Percentiles rank a stretch among this genome's conserved stretches.
Conservation (phyloP, 1,140 invertebrate species). For the Brachystomella parvula region DNA sequence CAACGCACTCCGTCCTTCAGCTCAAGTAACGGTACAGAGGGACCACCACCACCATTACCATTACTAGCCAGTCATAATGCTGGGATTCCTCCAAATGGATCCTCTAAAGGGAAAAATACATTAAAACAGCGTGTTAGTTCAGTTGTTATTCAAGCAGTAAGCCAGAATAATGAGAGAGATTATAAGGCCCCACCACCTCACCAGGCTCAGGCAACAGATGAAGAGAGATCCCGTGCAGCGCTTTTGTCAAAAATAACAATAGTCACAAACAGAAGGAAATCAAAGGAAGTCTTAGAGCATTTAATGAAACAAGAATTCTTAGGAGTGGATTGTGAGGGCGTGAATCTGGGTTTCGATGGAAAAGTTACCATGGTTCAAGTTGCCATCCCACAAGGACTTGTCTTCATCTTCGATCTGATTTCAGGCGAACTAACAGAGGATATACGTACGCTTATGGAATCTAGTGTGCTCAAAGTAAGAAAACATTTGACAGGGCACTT, state of each 20-base stretch:
- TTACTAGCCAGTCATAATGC: background rate
- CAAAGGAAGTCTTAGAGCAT: background rate
- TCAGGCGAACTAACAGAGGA: background rate
- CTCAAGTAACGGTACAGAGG: background rate
- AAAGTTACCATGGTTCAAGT: constrained; percentile 79
- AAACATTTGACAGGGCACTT: background rate
- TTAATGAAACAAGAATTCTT: constrained; percentile 41
- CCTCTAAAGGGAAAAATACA: constrained; percentile 4
- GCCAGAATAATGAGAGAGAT: constrained; percentile 80
- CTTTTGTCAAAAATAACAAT: constrained; percentile 36
- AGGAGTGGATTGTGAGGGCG: constrained; percentile 82
- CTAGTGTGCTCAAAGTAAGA: background rate
- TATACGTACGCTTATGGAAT: background rate
- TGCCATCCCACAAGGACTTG: constrained; percentile 64
- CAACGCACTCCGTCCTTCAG: background rate
- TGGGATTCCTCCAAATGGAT: background rate
- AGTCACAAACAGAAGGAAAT: constrained; percentile 26
- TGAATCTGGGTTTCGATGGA: constrained; percentile 76
- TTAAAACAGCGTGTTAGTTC: constrained; percentile 79
- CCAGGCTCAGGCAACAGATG: background rate
- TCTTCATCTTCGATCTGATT: constrained; percentile 46
- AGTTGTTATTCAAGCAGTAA: constrained; percentile 76
- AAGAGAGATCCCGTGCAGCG: background rate
- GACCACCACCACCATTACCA: background rate
- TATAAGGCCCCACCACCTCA: constrained; percentile 29